Conservation (phyloP, 1,140 invertebrate species). For the Metopolophium dirhodum region DNA sequence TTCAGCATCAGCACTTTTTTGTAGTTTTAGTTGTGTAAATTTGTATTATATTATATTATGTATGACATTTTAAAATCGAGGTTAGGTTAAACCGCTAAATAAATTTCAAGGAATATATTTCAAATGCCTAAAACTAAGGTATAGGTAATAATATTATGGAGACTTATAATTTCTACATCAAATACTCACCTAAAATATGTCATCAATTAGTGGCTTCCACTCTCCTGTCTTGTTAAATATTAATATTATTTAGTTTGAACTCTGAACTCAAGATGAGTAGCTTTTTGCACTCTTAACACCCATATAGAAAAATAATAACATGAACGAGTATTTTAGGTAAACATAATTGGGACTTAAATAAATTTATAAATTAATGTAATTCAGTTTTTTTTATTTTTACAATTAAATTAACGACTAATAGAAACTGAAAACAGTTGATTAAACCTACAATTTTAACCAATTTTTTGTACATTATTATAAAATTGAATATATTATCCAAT, state of each 20-base stretch:
- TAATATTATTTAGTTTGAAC: background rate
- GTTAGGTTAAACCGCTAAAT: background rate
- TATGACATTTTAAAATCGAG: background rate
- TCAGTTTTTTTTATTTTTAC: background rate
- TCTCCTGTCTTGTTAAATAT: background rate
- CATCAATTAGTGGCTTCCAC: rapidly evolving
- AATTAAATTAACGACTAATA: background rate
- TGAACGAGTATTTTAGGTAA: background rate
- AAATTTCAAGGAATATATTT: background rate
- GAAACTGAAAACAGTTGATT: background rate
- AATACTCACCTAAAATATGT: background rate
- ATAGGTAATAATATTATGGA: too few species aligned
- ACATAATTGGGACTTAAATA: background rate
- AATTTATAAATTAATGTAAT: background rate
- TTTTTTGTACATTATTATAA: background rate
- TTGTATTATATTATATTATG: background rate
- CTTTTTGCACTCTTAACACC: background rate
- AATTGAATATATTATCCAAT: background rate
- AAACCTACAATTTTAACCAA: background rate
- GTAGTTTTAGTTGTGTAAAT: background rate
- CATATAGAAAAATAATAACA: background rate
- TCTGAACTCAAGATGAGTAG: background rate
- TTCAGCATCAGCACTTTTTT: background rate
- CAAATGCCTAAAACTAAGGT: background rate
- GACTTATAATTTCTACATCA: background rate